Conservation (phyloP, 1,140 invertebrate genomes). For the Anastatus disparis region DNA sequence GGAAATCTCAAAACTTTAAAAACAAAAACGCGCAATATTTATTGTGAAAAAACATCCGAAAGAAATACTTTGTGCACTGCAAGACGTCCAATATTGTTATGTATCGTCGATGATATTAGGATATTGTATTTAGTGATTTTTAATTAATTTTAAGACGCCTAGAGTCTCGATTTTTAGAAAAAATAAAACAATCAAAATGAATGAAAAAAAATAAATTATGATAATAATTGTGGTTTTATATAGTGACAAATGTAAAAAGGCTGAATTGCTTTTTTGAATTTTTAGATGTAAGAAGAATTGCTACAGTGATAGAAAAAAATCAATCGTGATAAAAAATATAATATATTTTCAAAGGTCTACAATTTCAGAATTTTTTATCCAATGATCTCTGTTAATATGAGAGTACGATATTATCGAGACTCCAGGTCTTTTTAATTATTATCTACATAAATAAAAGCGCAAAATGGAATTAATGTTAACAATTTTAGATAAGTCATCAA, state of each 20-base stretch:
- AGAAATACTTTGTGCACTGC: slow-evolving; percentile 17
- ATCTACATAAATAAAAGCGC: slow-evolving; percentile 1
- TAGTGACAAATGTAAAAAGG: not conserved
- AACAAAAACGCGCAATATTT: slow-evolving; percentile 20
- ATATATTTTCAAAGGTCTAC: not conserved
- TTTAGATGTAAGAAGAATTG: not conserved
- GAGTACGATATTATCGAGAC: slow-evolving; percentile 6
- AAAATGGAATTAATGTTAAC: too few species aligned
- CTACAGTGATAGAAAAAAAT: not conserved
- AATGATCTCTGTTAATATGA: not conserved
- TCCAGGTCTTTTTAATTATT: slow-evolving; percentile 15
- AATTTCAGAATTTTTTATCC: slow-evolving; percentile 8
- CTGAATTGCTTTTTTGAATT: slow-evolving; percentile 8
- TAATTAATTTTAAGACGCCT: not conserved
- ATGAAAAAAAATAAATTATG: slow-evolving; percentile 11
- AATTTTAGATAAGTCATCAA: too few species aligned
- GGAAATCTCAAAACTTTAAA: not conserved
- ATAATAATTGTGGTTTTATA: slow-evolving; percentile 1
- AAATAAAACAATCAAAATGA: not conserved
- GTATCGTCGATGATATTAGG: not conserved
- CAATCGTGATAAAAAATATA: not conserved
- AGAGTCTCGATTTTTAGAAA: slow-evolving; percentile 20
- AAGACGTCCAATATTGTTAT: slow-evolving; percentile 31
- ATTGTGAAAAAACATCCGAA: not conserved
- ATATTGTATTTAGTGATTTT: slow-evolving; percentile 11